A percentile compares a stretch with the other conserved stretches of the same genome.
Conservation (phyloP, 2,888 invertebrate species). For the Blastobasis adustella region DNA sequence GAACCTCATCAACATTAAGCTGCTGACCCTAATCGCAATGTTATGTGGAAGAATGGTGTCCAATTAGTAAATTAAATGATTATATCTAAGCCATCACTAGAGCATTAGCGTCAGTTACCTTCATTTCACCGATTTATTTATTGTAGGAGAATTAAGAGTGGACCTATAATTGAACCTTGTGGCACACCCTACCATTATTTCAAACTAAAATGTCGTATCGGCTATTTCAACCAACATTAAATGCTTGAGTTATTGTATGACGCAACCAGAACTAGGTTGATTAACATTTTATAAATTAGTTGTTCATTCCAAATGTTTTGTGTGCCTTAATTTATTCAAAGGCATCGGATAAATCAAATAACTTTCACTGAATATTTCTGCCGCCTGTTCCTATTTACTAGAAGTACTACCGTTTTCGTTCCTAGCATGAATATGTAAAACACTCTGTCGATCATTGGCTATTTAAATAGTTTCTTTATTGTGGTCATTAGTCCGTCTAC, state of each 20-base stretch:
- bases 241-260: no score
- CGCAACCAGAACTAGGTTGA: no score
- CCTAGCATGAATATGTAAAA: no score
- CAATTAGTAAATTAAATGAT: conserved; percentile 64
- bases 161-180: conserved; percentile 26
- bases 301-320: no score
- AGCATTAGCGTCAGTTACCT: conserved; percentile 17
- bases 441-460: conserved; percentile 16
- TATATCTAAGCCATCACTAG: conserved; percentile 13
- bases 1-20: conserved; percentile 34
- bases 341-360: no score
- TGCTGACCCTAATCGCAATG: conserved; percentile 64
- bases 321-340: no score
- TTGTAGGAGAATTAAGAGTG: conserved; percentile 18
- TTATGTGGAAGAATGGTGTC: conserved; percentile 59
- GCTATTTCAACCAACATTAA: no score
- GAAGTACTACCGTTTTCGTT: no score
- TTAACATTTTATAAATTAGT: no score
- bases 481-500: conserved; percentile 27
- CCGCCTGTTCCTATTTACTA: no score
- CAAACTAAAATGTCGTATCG: no score
- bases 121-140: conserved; percentile 31
- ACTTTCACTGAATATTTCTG: no score
- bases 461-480: conserved; percentile 36
- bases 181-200: conserved; percentile 16